phyloP scores from a whole-genome alignment of 2,888 invertebrate species.

The Drosophila meridionalis region DNA sequence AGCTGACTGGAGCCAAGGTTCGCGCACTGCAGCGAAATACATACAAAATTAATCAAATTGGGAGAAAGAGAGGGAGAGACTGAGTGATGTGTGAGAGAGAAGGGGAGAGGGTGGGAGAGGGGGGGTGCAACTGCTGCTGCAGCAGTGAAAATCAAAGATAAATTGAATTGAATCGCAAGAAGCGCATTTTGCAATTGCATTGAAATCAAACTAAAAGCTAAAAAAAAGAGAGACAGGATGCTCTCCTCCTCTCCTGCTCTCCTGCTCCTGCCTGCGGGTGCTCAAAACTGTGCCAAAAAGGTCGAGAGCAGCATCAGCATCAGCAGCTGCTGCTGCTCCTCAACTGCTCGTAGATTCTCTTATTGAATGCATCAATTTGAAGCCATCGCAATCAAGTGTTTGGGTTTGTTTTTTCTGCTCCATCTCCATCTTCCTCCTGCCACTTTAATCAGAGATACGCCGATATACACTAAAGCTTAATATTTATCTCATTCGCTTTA shows the following conservation, averaged over 20 bases:
- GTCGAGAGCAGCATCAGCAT: constrained; percentile 1
- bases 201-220: constrained; percentile 60
- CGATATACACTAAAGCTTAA: constrained; percentile 27
- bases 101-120: not conserved
- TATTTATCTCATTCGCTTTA: constrained; percentile 26
- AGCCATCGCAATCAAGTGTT: constrained; percentile 42
- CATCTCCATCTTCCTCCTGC: not conserved
- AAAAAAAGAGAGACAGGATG: not conserved
- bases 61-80: not conserved
- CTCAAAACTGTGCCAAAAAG: not conserved
- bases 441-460: constrained; percentile 41
- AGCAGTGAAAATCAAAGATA: constrained; percentile 71
- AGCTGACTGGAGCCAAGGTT: constrained; percentile 16
- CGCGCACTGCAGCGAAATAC: constrained; percentile 27
- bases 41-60: constrained; percentile 66
- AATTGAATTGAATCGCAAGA: constrained; percentile 69
- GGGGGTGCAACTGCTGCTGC: not conserved
- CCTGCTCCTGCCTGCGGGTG: not conserved
- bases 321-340: constrained; percentile 12
- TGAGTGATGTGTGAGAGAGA: not conserved
- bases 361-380: constrained; percentile 50
- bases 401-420: constrained; percentile 9
- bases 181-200: constrained; percentile 69
- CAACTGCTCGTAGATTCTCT: constrained; percentile 7
- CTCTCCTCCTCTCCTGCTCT: not conserved